These are phyloP conservation scores for Xyliphius kryptos DNA, from an alignment of 2,113 vertebrate genomes.

Conservation along the genomic window DNA sequence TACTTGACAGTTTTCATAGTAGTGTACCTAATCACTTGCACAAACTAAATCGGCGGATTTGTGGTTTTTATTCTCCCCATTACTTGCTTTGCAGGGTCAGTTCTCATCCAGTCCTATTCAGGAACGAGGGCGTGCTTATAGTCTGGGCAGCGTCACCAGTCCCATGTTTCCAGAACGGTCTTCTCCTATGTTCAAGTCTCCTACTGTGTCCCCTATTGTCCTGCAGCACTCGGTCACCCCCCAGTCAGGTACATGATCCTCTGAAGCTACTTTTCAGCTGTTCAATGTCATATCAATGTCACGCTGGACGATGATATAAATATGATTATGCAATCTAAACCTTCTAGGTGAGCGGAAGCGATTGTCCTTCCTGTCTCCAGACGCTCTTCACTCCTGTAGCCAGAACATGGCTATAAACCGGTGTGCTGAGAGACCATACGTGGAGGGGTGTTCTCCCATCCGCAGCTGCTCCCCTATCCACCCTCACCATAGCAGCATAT, in stretches of 20 bases:
- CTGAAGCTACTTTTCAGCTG: too few relatives aligned
- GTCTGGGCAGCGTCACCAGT: slow-evolving; percentile 80
- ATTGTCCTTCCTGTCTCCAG: slow-evolving; percentile 69
- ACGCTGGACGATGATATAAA: too few relatives aligned
- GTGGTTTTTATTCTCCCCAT: too few relatives aligned
- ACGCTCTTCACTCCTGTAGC: slow-evolving; percentile 51
- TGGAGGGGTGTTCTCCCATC: slow-evolving; percentile 91
- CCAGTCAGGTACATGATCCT: slow-evolving; percentile 76
- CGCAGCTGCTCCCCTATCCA: slow-evolving; percentile 74
- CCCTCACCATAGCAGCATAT: slow-evolving; percentile 48
- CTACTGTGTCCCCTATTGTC: slow-evolving; percentile 80
- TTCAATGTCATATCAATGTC: too few relatives aligned
- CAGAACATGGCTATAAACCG: slow-evolving; percentile 54
- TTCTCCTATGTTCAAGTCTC: slow-evolving; percentile 66
- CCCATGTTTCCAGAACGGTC: slow-evolving; percentile 71
- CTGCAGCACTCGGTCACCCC: slow-evolving; percentile 68
- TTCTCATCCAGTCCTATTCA: slow-evolving; percentile 95
- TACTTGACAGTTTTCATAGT: too few relatives aligned
- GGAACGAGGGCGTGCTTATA: slow-evolving; percentile 71
- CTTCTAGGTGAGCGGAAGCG: slow-evolving; percentile 68
- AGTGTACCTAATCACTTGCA: too few relatives aligned
- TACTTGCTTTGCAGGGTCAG: slow-evolving; percentile 73
- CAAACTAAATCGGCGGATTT: too few relatives aligned
- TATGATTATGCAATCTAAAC: too few relatives aligned
- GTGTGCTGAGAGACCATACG: too few relatives aligned